Percentiles rank a stretch among this genome's conserved stretches.
Evolutionary conservation across 2,113 vertebrate genomes (phyloP).

Genomic region (Labeo rohita): DNA sequence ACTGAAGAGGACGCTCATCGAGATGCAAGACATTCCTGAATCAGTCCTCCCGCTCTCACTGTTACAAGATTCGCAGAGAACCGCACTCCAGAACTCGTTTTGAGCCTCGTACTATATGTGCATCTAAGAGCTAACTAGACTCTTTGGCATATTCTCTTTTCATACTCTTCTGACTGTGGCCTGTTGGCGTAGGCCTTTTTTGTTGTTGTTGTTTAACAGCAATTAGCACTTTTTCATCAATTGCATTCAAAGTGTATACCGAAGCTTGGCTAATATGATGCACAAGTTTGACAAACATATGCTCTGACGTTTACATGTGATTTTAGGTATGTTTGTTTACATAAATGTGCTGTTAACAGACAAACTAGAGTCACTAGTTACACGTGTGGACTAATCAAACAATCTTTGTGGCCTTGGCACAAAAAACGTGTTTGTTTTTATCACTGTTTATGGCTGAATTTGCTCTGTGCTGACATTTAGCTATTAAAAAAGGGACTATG

Average conservation of each 20-base stretch:
- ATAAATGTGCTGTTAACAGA: constrained; percentile 18
- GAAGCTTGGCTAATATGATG: not conserved
- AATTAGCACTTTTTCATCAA: constrained; percentile 41
- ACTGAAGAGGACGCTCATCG: not conserved
- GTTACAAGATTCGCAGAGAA: not conserved
- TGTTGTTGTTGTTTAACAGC: not conserved
- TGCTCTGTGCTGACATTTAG: constrained; percentile 29
- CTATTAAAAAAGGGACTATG: constrained; percentile 37
- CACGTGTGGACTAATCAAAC: not conserved
- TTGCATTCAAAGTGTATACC: constrained; percentile 7
- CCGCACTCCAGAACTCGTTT: not conserved
- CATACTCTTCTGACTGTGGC: constrained; percentile 16
- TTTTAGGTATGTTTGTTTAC: constrained; percentile 26
- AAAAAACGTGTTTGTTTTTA: constrained; percentile 5
- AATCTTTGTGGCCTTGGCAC: constrained; percentile 41
- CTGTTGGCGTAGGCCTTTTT: not conserved
- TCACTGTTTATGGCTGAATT: not conserved
- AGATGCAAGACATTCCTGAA: constrained; percentile 37
- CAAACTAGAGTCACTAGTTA: not conserved
- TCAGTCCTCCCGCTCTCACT: not conserved
- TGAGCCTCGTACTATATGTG: not conserved
- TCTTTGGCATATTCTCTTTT: constrained; percentile 14
- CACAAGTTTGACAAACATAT: constrained; percentile 12
- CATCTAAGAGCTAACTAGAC: constrained; percentile 22
- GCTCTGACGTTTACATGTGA: constrained; percentile 30